phyloP scores from a whole-genome alignment of 1,140 invertebrate genomes.

The Eriosoma lanigerum region DNA sequence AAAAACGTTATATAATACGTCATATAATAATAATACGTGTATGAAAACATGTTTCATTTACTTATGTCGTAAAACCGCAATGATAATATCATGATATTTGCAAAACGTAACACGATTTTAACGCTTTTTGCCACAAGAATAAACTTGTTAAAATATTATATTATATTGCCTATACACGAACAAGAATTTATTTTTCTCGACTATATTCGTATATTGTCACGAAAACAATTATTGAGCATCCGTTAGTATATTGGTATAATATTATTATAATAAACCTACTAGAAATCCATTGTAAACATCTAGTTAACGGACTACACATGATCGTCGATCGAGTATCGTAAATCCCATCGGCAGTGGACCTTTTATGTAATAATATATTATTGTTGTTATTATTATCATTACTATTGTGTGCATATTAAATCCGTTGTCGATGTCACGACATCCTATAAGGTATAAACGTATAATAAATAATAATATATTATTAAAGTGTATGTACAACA shows the following conservation, averaged over 20 bases:
- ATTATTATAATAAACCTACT: neutral
- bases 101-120: constrained; percentile 16
- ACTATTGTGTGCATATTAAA: neutral
- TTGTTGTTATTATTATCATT: neutral
- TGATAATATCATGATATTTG: too few species aligned
- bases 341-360: neutral
- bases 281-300: constrained; percentile 12
- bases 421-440: neutral
- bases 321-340: neutral
- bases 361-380: neutral
- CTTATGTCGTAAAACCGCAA: too few species aligned
- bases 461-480: too few species aligned
- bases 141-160: too few species aligned
- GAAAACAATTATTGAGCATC: neutral
- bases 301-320: constrained; percentile 9
- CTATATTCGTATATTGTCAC: neutral
- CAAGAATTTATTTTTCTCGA: neutral
- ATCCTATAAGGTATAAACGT: neutral
- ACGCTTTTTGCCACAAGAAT: too few species aligned
- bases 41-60: too few species aligned
- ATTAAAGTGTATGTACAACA: too few species aligned
- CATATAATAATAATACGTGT: too few species aligned
- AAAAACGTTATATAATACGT: too few species aligned
- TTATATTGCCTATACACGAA: too few species aligned
- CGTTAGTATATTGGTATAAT: neutral